Conservation (phyloP, 1,140 invertebrate species). For the Rhagoletis pomonella region DNA sequence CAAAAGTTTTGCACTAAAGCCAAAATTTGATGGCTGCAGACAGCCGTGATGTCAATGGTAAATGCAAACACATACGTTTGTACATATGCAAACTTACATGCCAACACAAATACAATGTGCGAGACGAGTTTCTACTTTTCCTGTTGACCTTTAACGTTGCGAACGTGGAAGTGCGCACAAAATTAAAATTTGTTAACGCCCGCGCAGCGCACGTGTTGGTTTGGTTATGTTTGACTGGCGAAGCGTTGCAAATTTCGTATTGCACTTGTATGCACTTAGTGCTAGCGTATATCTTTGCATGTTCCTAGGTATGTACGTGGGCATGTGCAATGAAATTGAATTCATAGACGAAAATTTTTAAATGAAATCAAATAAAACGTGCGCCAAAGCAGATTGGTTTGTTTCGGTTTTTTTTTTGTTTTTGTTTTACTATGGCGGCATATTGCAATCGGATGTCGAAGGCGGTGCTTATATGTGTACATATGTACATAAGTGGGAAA, state of each 20-base stretch:
- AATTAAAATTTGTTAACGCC: slow-evolving; percentile 32
- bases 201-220: background rate
- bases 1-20: slow-evolving; percentile 22
- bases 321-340: slow-evolving; percentile 28
- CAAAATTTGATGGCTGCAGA: background rate
- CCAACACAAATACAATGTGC: background rate
- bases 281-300: background rate
- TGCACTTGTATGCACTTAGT: slow-evolving; percentile 1
- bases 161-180: slow-evolving; percentile 26
- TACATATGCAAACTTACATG: background rate
- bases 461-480: too few relatives aligned
- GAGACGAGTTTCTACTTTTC: slow-evolving; percentile 33
- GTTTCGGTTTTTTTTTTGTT: background rate
- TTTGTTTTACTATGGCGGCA: too few relatives aligned
- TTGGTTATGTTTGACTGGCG: slow-evolving; percentile 6
- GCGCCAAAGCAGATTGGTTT: background rate
- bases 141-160: slow-evolving; percentile 39
- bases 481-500: background rate
- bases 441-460: too few relatives aligned
- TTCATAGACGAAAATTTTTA: slow-evolving; percentile 29
- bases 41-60: background rate
- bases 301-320: background rate
- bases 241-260: background rate
- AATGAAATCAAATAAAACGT: slow-evolving; percentile 32
- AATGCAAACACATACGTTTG: background rate